Conservation (phyloP, 2,888 invertebrate genomes). For the Apamea epomidion region DNA sequence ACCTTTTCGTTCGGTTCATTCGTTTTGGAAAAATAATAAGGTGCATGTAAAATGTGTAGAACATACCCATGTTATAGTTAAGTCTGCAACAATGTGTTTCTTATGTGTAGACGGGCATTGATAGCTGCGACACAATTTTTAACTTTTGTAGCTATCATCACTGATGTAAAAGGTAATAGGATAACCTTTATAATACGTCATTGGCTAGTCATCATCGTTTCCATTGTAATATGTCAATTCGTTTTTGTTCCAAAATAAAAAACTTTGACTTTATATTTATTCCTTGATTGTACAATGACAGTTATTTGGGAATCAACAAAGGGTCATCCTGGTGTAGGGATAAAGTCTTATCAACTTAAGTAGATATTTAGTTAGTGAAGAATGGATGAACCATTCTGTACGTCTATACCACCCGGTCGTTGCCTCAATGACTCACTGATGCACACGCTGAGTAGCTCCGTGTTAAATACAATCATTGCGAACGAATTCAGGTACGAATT, state of each 20-base stretch:
- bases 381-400: slow-evolving; percentile 70
- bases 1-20: background rate
- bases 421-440: slow-evolving; percentile 83
- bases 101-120: background rate
- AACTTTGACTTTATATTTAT: background rate
- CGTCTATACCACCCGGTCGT: slow-evolving; percentile 74
- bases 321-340: background rate
- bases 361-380: slow-evolving; percentile 60
- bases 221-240: background rate
- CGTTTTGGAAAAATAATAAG: slow-evolving; percentile 6
- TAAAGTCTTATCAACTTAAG: slow-evolving; percentile 45
- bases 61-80: too few relatives aligned
- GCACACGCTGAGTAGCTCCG: slow-evolving; percentile 69
- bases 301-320: slow-evolving; percentile 2
- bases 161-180: too few relatives aligned
- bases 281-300: background rate
- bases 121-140: too few relatives aligned
- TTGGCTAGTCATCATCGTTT: too few relatives aligned
- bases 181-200: too few relatives aligned
- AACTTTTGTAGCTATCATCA: background rate
- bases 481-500: slow-evolving; percentile 70
- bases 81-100: background rate
- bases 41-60: background rate
- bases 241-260: too few relatives aligned
- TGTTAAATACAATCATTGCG: slow-evolving; percentile 73